These are phyloP conservation scores for Chionomys nivalis DNA, from an alignment of 2,113 vertebrate genomes.

Conservation along the genomic window DNA sequence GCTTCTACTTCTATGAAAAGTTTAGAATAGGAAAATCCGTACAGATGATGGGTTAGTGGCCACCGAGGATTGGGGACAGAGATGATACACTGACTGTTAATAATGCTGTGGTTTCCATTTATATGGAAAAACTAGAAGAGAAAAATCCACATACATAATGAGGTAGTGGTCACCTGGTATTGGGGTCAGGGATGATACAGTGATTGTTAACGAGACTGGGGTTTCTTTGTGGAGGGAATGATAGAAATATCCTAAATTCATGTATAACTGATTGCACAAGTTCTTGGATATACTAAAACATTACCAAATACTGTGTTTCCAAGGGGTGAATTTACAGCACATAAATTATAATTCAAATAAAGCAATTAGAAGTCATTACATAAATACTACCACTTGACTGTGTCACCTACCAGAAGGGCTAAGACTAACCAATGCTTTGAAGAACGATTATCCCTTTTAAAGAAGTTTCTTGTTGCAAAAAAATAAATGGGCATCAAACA, in stretches of 20 bases:
- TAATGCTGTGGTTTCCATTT: not conserved
- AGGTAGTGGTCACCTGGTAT: not conserved
- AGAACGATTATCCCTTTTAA: not conserved
- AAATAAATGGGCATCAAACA: not conserved
- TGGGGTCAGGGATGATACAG: not conserved
- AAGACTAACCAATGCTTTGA: not conserved
- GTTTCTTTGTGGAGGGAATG: not conserved
- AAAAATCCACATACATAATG: not conserved
- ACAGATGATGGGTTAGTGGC: not conserved
- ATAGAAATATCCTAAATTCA: constrained; percentile 11
- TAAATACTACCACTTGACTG: not conserved
- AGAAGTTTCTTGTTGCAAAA: not conserved
- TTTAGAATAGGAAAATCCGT: not conserved
- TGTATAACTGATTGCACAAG: not conserved
- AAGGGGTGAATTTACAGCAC: not conserved
- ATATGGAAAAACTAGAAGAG: not conserved
- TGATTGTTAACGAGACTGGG: not conserved
- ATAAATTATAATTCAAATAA: not conserved
- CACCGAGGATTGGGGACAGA: not conserved
- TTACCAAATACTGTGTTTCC: not conserved
- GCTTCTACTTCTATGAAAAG: not conserved
- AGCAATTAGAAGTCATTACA: not conserved
- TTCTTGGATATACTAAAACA: not conserved
- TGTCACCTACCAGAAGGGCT: not conserved
- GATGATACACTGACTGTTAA: not conserved